These are phyloP conservation scores for Leptodirus hochenwartii DNA, from an alignment of 2,888 invertebrate species.

Conservation along the genomic window DNA sequence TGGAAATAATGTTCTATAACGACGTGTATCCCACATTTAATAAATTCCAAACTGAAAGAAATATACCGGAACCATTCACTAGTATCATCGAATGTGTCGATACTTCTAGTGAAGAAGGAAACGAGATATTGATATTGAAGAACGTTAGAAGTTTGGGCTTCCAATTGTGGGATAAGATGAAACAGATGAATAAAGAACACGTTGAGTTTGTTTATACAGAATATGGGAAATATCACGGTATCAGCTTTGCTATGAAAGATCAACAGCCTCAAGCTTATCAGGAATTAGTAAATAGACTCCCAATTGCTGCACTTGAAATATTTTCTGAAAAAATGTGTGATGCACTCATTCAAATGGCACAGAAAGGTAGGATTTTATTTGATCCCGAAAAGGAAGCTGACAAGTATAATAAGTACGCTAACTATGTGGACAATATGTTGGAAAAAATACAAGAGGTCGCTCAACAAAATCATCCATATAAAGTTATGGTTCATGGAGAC, in stretches of 20 bases:
- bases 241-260: conserved; percentile 17
- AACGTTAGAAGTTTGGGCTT: conserved; percentile 17
- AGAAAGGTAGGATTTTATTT: neutral
- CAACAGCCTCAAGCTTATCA: conserved; percentile 15
- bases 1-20: conserved; percentile 11
- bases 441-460: neutral
- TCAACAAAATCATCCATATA: neutral
- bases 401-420: neutral
- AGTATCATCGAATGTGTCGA: conserved; percentile 11
- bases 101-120: conserved; percentile 9
- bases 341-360: neutral
- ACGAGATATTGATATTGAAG: conserved; percentile 16
- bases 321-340: neutral
- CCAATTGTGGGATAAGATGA: conserved; percentile 15
- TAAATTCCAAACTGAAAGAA: conserved; percentile 11
- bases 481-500: conserved; percentile 10
- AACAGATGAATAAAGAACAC: conserved; percentile 17
- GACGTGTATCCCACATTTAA: conserved; percentile 9
- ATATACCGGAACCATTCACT: conserved; percentile 10
- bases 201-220: conserved; percentile 16
- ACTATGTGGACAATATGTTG: neutral
- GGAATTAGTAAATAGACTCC: conserved; percentile 5
- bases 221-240: conserved; percentile 19
- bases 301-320: too few relatives aligned
- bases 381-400: neutral